Percentiles rank a stretch among this genome's conserved stretches.
phyloP scores from a whole-genome alignment of 37 sponge, comb jelly and placozoan species.

The Crambe crambe region DNA sequence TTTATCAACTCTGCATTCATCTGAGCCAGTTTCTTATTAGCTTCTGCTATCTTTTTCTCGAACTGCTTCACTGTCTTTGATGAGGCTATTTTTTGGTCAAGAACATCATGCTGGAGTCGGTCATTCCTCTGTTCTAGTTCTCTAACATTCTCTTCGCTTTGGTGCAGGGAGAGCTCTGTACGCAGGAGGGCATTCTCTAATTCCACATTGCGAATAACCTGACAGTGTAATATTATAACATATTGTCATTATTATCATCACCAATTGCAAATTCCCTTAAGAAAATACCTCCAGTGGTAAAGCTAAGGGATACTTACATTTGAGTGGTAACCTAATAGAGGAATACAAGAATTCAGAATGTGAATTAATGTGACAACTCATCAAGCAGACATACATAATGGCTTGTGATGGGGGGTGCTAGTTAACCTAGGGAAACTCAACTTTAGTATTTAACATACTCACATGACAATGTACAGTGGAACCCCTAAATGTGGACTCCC shows the following conservation, averaged over 20 bases:
- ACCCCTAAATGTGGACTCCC: too few species aligned
- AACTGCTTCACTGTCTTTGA: constrained; percentile 69
- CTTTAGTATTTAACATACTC: too few species aligned
- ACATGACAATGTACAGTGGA: too few species aligned
- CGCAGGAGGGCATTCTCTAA: constrained; percentile 66
- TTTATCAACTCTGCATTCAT: constrained; percentile 73
- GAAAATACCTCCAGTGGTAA: not conserved
- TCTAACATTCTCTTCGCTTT: constrained; percentile 49
- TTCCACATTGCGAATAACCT: constrained; percentile 64
- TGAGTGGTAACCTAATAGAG: too few species aligned
- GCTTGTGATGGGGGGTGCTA: too few species aligned
- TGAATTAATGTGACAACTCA: too few species aligned
- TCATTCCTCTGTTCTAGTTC: constrained; percentile 40
- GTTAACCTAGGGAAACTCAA: too few species aligned
- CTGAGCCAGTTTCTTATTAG: constrained; percentile 70
- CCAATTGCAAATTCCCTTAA: too few species aligned
- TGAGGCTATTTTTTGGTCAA: constrained; percentile 51
- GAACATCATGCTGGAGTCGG: constrained; percentile 53
- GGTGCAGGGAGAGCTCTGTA: constrained; percentile 66
- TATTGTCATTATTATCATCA: too few species aligned
- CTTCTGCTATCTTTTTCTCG: constrained; percentile 77
- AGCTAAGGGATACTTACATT: not conserved
- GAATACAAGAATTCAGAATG: too few species aligned
- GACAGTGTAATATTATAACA: too few species aligned
- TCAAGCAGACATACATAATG: too few species aligned